phyloP scores from a whole-genome alignment of 2,113 vertebrate species.

The Anhinga rufa region DNA sequence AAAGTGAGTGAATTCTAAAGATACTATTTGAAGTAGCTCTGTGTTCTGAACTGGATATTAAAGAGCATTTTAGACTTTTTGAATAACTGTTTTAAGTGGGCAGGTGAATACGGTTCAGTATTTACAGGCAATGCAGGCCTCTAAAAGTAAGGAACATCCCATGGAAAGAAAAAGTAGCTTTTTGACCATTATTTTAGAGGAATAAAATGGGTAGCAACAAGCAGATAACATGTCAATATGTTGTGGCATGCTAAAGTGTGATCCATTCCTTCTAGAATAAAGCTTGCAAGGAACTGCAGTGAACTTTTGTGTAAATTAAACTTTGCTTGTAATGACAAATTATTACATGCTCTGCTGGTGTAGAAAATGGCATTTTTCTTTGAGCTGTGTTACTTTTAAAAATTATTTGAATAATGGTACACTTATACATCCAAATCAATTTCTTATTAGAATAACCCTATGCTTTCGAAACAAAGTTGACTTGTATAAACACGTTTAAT shows the following conservation, averaged over 20 bases:
- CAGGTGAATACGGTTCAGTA: background rate
- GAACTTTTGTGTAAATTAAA: constrained; percentile 60
- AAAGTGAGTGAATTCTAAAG: background rate
- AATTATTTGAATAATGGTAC: constrained; percentile 67
- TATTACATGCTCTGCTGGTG: constrained; percentile 76
- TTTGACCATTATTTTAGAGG: too few species aligned
- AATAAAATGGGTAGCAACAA: background rate
- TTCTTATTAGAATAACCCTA: constrained; percentile 50
- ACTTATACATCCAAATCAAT: constrained; percentile 50
- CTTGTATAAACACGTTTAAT: constrained; percentile 30
- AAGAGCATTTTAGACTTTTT: background rate
- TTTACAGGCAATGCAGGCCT: background rate
- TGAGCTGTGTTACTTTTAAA: constrained; percentile 56
- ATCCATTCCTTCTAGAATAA: background rate
- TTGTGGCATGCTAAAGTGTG: background rate
- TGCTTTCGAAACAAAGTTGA: constrained; percentile 29
- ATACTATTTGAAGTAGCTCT: background rate
- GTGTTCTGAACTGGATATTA: background rate
- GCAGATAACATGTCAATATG: background rate
- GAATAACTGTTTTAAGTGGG: background rate
- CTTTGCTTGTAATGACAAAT: constrained; percentile 56
- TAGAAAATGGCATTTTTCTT: constrained; percentile 76
- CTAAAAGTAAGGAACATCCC: background rate
- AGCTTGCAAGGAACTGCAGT: background rate
- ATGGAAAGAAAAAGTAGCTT: background rate